Percentiles rank a stretch among this genome's conserved stretches.
Evolutionary conservation across 2,888 invertebrate species (phyloP).

Genomic region (Platycheirus albimanus): DNA sequence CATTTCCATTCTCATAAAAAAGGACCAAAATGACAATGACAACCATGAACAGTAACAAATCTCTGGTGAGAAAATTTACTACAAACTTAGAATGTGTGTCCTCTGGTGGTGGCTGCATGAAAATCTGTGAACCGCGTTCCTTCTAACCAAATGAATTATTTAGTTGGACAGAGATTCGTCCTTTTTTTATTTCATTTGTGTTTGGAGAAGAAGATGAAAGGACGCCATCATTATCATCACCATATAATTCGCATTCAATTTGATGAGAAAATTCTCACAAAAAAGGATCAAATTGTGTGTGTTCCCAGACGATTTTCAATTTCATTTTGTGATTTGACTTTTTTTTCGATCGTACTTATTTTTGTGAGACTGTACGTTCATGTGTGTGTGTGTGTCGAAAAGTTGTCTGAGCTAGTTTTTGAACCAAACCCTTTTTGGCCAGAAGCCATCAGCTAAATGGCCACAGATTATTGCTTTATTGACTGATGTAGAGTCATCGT

Average conservation of each 20-base stretch:
- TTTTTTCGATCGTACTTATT: constrained; percentile 37
- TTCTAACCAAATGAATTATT: constrained; percentile 69
- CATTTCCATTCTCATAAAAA: constrained; percentile 39
- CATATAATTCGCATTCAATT: constrained; percentile 69
- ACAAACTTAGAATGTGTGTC: constrained; percentile 2
- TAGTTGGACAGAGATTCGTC: constrained; percentile 52
- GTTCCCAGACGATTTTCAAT: constrained; percentile 67
- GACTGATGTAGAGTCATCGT: constrained; percentile 65
- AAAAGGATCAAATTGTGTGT: constrained; percentile 60
- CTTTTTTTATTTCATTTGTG: constrained; percentile 23
- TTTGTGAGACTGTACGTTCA: too few species aligned
- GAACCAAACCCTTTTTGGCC: constrained; percentile 67
- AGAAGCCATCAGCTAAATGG: constrained; percentile 75
- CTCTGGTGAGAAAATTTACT: constrained; percentile 63
- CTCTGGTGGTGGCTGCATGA: constrained; percentile 28
- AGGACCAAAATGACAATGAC: constrained; percentile 39
- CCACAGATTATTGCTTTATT: constrained; percentile 75
- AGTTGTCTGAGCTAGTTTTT: constrained; percentile 20
- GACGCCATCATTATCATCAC: constrained; percentile 63
- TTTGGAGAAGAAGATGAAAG: neutral
- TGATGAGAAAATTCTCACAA: constrained; percentile 53
- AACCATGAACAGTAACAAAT: constrained; percentile 58
- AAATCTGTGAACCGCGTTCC: constrained; percentile 52
- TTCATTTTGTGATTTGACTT: constrained; percentile 41
- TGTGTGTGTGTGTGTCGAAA: neutral